Conservation (phyloP, 2,888 invertebrate species). For the Dilophus febrilis region DNA sequence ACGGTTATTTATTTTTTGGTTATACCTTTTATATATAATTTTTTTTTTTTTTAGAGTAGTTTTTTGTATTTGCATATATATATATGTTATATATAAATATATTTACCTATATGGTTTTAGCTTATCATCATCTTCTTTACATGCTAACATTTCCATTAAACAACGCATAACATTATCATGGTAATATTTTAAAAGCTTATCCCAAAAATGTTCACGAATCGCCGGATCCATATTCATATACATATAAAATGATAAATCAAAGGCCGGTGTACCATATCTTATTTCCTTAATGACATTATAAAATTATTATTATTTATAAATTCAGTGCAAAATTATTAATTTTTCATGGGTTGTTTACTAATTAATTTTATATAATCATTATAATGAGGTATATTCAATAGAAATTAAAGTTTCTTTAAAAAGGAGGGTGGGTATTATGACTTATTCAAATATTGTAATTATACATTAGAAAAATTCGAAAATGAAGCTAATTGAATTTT, state of each 20-base stretch:
- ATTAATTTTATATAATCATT: too few species aligned
- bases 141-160: constrained; percentile 16
- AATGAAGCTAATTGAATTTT: too few species aligned
- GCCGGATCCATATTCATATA: constrained; percentile 22
- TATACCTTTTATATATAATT: too few species aligned
- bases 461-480: too few species aligned
- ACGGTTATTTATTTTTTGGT: too few species aligned
- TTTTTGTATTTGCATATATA: neutral
- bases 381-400: too few species aligned
- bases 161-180: constrained; percentile 17
- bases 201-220: constrained; percentile 16
- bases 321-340: too few species aligned
- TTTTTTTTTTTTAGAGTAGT: too few species aligned
- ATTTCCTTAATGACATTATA: constrained; percentile 18
- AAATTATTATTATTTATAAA: neutral
- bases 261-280: constrained; percentile 21
- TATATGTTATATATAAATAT: neutral
- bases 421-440: too few species aligned
- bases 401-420: too few species aligned
- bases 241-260: constrained; percentile 25
- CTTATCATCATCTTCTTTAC: constrained; percentile 10
- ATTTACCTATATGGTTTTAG: constrained; percentile 8
- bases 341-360: too few species aligned
- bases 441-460: too few species aligned
- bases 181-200: constrained; percentile 18